Percentiles rank a stretch among this genome's conserved stretches.
These are phyloP conservation scores for Drosophila sulfurigaster DNA, from an alignment of 1,140 invertebrate species.

Conservation along the genomic window DNA sequence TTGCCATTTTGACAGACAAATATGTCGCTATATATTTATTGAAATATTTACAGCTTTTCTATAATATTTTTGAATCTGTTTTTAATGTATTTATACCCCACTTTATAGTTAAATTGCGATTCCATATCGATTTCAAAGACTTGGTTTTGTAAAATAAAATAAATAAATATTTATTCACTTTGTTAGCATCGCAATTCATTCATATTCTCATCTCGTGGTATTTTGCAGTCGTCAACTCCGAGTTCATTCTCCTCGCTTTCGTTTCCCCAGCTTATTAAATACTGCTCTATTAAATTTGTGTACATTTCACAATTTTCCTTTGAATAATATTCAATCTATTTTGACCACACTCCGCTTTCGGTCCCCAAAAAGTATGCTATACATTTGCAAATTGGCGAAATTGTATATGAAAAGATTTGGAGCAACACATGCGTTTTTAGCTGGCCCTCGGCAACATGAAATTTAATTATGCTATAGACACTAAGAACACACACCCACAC, in stretches of 20 bases:
- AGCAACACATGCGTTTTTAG: conserved; percentile 32
- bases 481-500: conserved; percentile 35
- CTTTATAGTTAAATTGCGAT: no score
- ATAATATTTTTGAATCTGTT: no score
- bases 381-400: conserved; percentile 45
- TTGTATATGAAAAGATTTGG: conserved; percentile 41
- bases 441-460: conserved; percentile 63
- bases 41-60: no score
- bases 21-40: no score
- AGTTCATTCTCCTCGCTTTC: background rate
- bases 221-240: background rate
- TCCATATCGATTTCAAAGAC: no score
- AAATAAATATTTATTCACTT: no score
- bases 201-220: background rate
- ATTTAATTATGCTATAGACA: conserved; percentile 79
- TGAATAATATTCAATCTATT: conserved; percentile 2
- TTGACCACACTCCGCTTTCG: no score
- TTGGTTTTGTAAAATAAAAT: no score
- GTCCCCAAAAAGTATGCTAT: conserved; percentile 38
- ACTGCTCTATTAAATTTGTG: background rate
- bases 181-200: no score
- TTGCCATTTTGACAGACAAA: no score
- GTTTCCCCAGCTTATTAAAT: background rate
- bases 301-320: background rate
- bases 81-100: no score